Evolutionary conservation across 2,113 vertebrate species (phyloP), one percentile per base, ranked within the genome.

Genomic region (Erpornis zantholeuca): DNA sequence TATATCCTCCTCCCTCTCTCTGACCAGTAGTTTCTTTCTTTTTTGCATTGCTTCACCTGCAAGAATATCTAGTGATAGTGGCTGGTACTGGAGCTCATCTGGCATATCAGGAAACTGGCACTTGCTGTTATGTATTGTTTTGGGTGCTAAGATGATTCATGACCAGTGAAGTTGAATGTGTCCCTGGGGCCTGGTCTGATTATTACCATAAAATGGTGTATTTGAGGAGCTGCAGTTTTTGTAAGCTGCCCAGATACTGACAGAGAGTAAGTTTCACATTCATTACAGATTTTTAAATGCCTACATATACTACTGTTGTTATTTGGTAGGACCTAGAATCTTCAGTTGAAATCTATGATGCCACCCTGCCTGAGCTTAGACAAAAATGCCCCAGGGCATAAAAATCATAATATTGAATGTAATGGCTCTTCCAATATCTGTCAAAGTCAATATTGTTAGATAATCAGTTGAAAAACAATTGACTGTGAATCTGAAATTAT

Each of bases 151-250:
- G 69, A 49, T 50, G 15, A 31, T 84, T 84, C 1, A 6, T 92
- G 75, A 85, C 63, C 71, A 73, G 54, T 66, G 17, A 12, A 31
- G 33, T 38, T 83, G 60, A 83, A 70, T 86, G 71, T 93, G 85
- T 85, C 59, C 40, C 45, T 72, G n/a, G n/a, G 66, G 66, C 31
- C 33, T 86, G 50, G 49, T 94, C 85, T 94, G 45, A 63, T 82
- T 86, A 66, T 83, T 92, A 40, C 40, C 50, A 40, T n/a, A 57
- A 83, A 92, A 66, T 70, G 21, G 38, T 7, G 0, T 84, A 60
- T 82, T 60, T 96, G 57, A 85, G 92, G 87, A 75, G 54, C 42
- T 68, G 31, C 78, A 91, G 78, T 38, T 82, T 93, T 85, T 85
- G 18, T 70, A 29, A 79, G 52, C 65, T 88, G 54, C 54, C 54